Evolutionary conservation across 2,113 vertebrate species (phyloP).

Genomic region (Tretioscincus oriximinensis): DNA sequence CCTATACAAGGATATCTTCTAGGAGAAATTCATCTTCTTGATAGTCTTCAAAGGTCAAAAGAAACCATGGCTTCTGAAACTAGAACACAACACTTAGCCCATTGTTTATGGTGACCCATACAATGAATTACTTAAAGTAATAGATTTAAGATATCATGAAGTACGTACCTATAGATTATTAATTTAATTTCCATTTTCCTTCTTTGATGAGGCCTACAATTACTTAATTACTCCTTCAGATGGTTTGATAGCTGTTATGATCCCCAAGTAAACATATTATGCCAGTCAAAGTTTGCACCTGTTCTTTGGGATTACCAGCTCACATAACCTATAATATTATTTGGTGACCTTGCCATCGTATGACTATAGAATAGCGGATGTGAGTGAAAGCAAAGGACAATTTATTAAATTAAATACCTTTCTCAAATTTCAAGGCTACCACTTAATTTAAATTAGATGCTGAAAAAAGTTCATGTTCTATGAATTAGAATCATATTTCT

Average conservation of each 20-base stretch:
- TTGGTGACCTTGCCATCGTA: neutral
- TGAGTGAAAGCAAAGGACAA: neutral
- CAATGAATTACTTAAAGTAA: neutral
- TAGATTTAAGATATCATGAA: neutral
- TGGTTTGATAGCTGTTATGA: slow-evolving; percentile 1
- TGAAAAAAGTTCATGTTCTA: neutral
- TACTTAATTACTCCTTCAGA: neutral
- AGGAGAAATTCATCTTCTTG: neutral
- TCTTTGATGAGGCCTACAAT: neutral
- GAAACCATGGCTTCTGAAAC: neutral
- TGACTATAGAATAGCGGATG: slow-evolving; percentile 4
- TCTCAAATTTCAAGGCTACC: neutral
- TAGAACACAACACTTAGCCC: neutral
- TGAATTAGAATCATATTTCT: neutral
- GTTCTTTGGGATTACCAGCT: slow-evolving; percentile 12
- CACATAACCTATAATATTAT: slow-evolving; percentile 19
- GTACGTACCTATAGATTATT: neutral
- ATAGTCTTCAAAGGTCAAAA: neutral
- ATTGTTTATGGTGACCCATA: neutral
- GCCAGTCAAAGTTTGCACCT: neutral
- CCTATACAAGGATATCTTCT: neutral
- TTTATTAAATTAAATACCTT: neutral
- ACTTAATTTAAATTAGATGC: slow-evolving; percentile 5
- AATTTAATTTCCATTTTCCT: slow-evolving; percentile 2
- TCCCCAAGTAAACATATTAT: slow-evolving; percentile 5